Evolutionary conservation across 2,888 invertebrate species (phyloP), one percentile per base, ranked within the genome.

Genomic region (Phania funesta): DNA sequence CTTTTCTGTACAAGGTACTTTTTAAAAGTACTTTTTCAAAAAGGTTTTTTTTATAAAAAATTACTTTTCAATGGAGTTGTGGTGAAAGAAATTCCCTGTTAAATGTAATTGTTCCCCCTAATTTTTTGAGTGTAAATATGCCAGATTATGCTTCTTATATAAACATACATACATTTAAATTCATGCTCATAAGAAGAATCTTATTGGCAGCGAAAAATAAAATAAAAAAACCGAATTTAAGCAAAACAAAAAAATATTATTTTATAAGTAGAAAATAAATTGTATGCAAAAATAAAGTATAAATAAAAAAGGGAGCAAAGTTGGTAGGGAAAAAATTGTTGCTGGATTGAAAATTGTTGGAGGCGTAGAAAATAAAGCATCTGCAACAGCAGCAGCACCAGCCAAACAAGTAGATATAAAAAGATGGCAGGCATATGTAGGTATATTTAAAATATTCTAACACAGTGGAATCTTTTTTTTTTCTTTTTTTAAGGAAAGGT

Each of bases 221-320:
- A 20, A 60, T 48, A 18, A 16, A 60, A 41, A 32, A 78, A 70
- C n/a, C n/a, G n/a, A 68, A 32, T 18, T 16, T 13, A 8, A 26
- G n/a, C 26, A 41, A 7, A 24, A 24, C 13, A 62, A 46, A 70
- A 44, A 38, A 18, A 60, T 48, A 48, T 35, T 52, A 79, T 80
- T 67, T 67, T 62, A 70, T 74, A 75, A 68, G 62, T 56, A 70
- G 62, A 75, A 80, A 64, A 75, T 68, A 80, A 77, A 65, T 71
- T 71, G 65, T 46, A 58, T 75, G 67, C 65, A 76, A 76, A 76
- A 80, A 64, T 68, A 62, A 62, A 18, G 20, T n/a, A 38, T 32
- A n/a, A n/a, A n/a, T n/a, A 41, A 64, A 70, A 62, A 78, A 44
- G 38, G 8, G 9, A 73, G 29, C 13, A 73, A 68, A 68, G 18